Conservation (phyloP, 1,140 invertebrate genomes). For the Holotrichia oblita region DNA sequence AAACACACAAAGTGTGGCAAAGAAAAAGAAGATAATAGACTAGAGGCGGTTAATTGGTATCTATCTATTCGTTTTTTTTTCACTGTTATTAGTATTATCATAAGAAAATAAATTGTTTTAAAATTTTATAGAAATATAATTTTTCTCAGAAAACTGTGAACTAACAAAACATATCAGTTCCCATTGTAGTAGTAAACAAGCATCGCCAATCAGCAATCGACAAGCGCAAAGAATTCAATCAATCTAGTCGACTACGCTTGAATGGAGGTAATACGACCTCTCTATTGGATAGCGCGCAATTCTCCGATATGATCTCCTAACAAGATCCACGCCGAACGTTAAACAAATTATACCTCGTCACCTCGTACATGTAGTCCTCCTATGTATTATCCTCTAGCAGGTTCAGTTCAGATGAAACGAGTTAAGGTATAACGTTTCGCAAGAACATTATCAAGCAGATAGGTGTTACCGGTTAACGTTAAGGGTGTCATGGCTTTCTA, state of each 20-base stretch:
- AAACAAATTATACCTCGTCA: not conserved
- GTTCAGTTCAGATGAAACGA: no score
- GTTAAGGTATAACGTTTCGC: not conserved
- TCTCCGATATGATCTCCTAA: not conserved
- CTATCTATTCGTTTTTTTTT: constrained; percentile 5
- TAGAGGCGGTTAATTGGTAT: no score
- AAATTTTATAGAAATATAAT: no score
- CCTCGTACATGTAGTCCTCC: not conserved
- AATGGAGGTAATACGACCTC: not conserved
- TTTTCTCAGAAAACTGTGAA: no score
- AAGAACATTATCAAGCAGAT: not conserved
- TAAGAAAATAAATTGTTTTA: no score
- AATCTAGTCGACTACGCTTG: not conserved
- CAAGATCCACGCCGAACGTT: not conserved
- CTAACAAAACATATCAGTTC: no score
- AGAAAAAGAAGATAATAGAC: not conserved
- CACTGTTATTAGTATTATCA: not conserved
- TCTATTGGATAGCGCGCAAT: not conserved
- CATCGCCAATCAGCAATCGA: not conserved
- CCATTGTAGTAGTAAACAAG: not conserved
- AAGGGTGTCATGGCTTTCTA: not conserved
- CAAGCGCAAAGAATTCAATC: not conserved
- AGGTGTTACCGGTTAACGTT: not conserved
- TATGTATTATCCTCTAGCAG: not conserved
- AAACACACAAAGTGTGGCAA: not conserved